Base-by-base conservation (phyloP, 2,888 invertebrate species). In the Lasioglossum leucozonium region DNA sequence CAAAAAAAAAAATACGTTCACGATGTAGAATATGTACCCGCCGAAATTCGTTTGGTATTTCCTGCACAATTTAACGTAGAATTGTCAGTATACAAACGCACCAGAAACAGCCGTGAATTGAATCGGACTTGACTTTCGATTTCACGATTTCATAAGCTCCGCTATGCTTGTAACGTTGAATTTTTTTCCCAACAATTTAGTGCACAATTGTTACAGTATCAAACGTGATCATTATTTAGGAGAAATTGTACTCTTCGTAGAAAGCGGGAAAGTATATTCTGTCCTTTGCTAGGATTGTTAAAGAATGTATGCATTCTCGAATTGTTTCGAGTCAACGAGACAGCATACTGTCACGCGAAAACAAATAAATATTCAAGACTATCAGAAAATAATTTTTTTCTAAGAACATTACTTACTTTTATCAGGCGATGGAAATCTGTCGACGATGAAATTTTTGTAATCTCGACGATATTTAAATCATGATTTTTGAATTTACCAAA, bases 231-330 rank as follows among this genome's bases (percentile, higher is more conserved):
- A 71, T 42, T 42, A 42, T 42, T 42, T 26, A 71, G 40, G 42
- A 71, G 71, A 71, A 71, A 71, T 71, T 71, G 40, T 44, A 26
- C 8, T 42, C 42, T 26, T 42, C 37, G 3, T 71, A 71, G 71
- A 71, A 42, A 71, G 71, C 16, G 42, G 42, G 42, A 72, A 72
- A 69, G 69, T 69, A 40, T 69, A 69, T 69, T n/a, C 40, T 26
- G 71, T 42, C 42, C n/a, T 69, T 26, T 26, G 71, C 40, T 42
- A 37, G 13, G 16, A 42, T 71, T 71, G 71, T 71, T 26, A 26
- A 71, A n/a, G 67, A 71, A 42, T n/a, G 26, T 37, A 42, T 10
- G n/a, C 69, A n/a, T 69, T 71, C 42, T 42, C 16, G 13, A 42
- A 71, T 71, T 71, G n/a, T n/a, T 40, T 40, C 8, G 42, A 26